phyloP scores from a whole-genome alignment of 2,113 vertebrate species.

The Puma concolor region DNA sequence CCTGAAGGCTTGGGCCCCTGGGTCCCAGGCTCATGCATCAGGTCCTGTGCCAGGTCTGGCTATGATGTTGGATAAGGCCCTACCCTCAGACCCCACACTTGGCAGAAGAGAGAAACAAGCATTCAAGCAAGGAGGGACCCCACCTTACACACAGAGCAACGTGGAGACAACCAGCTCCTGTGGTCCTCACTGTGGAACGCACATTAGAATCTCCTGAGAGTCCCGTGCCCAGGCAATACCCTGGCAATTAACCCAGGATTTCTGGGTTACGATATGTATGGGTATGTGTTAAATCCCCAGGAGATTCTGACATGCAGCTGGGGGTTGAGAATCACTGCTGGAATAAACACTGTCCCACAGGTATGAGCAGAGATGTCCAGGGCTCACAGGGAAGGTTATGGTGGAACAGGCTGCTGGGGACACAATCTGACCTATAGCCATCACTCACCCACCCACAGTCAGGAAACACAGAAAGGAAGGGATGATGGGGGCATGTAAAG shows the following conservation, averaged over 20 bases:
- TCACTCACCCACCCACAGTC: neutral
- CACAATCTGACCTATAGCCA: neutral
- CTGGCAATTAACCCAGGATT: neutral
- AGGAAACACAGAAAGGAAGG: neutral
- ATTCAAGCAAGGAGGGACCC: neutral
- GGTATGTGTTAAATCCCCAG: neutral
- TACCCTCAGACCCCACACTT: neutral
- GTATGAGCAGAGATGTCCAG: neutral
- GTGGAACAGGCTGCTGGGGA: neutral
- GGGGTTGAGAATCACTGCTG: neutral
- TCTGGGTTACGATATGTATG: neutral
- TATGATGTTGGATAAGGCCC: neutral
- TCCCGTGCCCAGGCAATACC: neutral
- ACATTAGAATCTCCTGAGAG: neutral
- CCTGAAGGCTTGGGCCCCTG: neutral
- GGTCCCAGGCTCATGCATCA: neutral
- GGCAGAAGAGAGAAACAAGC: neutral
- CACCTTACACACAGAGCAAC: neutral
- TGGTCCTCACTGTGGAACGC: neutral
- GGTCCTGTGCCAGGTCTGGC: neutral
- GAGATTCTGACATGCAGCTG: neutral
- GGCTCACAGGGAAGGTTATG: neutral
- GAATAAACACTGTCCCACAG: neutral
- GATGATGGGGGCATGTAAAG: neutral
- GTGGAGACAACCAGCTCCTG: neutral